A percentile compares a stretch with the other conserved stretches of the same genome.
Conservation (phyloP, 2,113 vertebrate genomes). For the Menura novaehollandiae region DNA sequence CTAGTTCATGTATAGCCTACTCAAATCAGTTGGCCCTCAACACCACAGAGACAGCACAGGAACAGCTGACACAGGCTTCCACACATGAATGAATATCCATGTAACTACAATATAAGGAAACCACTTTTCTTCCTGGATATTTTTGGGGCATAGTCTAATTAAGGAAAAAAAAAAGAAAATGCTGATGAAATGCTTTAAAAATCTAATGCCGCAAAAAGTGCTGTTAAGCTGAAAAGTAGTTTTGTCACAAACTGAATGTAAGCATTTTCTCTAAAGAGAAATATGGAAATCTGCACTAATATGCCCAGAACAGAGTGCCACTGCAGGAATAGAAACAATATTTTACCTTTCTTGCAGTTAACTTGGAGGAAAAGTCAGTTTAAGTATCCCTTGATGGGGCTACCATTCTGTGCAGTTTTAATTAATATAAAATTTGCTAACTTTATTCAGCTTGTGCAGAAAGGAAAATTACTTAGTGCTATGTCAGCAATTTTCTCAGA, state of each 20-base stretch:
- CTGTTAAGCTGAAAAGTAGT: constrained; percentile 9
- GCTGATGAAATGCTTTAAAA: neutral
- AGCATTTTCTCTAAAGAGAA: constrained; percentile 26
- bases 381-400: neutral
- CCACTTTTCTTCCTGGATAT: neutral
- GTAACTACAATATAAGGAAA: neutral
- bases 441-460: neutral
- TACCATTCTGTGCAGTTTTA: neutral
- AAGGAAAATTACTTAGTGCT: neutral
- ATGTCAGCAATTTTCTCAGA: neutral
- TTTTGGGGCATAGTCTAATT: neutral
- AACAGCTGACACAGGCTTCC: neutral
- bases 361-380: neutral
- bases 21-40: neutral
- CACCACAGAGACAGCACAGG: neutral
- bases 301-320: neutral
- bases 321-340: neutral
- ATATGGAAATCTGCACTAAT: neutral
- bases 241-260: neutral
- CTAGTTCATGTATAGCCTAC: neutral
- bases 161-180: neutral
- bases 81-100: neutral
- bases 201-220: neutral
- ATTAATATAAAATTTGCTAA: constrained; percentile 7
- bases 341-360: neutral